phyloP scores from a whole-genome alignment of 2,113 vertebrate genomes.

The Speoplatyrhinus poulsoni region DNA sequence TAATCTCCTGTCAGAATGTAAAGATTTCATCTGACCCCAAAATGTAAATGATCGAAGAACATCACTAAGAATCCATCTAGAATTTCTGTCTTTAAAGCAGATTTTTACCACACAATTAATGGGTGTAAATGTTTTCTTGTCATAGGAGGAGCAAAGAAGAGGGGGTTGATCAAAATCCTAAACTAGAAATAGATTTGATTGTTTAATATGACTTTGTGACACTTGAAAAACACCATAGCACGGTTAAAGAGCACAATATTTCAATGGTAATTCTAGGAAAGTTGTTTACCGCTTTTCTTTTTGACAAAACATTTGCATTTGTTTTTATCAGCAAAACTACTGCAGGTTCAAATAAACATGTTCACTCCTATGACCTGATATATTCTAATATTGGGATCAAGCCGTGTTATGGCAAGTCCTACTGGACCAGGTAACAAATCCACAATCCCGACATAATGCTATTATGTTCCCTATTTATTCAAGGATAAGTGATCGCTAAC shows the following conservation, averaged over 20 bases:
- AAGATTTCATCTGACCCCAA: neutral
- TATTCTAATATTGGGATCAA: too few relatives aligned
- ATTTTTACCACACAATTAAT: constrained; percentile 17
- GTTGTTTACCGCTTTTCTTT: too few relatives aligned
- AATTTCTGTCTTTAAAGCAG: constrained; percentile 27
- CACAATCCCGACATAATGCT: too few relatives aligned
- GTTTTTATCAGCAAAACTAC: too few relatives aligned
- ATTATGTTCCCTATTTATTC: neutral
- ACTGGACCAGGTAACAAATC: too few relatives aligned
- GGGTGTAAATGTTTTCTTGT: neutral
- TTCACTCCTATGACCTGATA: too few relatives aligned
- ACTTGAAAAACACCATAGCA: too few relatives aligned
- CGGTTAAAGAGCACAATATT: too few relatives aligned
- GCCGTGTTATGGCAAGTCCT: too few relatives aligned
- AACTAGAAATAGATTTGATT: neutral
- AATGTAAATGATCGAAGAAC: constrained; percentile 16
- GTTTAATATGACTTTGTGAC: neutral
- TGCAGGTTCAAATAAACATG: too few relatives aligned
- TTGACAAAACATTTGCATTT: too few relatives aligned
- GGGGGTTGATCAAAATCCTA: neutral
- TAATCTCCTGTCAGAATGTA: constrained; percentile 12
- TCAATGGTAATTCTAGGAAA: too few relatives aligned
- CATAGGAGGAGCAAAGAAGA: neutral
- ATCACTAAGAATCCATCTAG: constrained; percentile 8
- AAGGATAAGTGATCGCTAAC: neutral